Conservation (phyloP, 2,113 vertebrate genomes). For the Ceyx melanurus region DNA sequence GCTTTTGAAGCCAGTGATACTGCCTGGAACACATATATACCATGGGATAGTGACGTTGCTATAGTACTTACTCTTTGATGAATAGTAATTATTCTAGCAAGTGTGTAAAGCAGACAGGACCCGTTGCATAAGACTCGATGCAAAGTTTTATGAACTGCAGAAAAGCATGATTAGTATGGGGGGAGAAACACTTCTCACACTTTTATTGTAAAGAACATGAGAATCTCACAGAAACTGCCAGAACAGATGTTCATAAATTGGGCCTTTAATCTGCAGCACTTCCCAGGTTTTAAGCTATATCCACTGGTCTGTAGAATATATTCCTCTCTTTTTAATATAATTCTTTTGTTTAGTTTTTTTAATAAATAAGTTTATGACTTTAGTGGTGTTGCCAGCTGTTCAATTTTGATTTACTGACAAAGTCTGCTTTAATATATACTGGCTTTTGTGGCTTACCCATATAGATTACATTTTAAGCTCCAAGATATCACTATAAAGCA, state of each 20-base stretch:
- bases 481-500: conserved; percentile 73
- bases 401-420: conserved; percentile 69
- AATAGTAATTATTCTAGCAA: conserved; percentile 50
- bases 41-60: not conserved
- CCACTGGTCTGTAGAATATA: conserved; percentile 55
- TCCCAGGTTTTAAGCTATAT: conserved; percentile 68
- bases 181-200: conserved; percentile 40
- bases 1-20: not conserved
- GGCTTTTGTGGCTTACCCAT: conserved; percentile 72
- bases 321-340: conserved; percentile 66
- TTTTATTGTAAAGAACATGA: conserved; percentile 66
- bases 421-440: conserved; percentile 72
- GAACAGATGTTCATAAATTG: conserved; percentile 71
- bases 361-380: conserved; percentile 72
- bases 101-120: conserved; percentile 46
- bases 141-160: conserved; percentile 71
- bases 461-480: conserved; percentile 74
- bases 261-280: conserved; percentile 67
- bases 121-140: conserved; percentile 15
- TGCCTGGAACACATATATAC: not conserved
- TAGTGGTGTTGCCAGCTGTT: conserved; percentile 68
- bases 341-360: conserved; percentile 71
- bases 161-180: conserved; percentile 53
- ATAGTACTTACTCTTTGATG: not conserved
- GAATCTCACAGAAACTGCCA: conserved; percentile 60